Percentiles rank a stretch among this genome's conserved stretches.
These are phyloP conservation scores for Microvelia longipes DNA, from an alignment of 1,140 invertebrate genomes.

Conservation along the genomic window DNA sequence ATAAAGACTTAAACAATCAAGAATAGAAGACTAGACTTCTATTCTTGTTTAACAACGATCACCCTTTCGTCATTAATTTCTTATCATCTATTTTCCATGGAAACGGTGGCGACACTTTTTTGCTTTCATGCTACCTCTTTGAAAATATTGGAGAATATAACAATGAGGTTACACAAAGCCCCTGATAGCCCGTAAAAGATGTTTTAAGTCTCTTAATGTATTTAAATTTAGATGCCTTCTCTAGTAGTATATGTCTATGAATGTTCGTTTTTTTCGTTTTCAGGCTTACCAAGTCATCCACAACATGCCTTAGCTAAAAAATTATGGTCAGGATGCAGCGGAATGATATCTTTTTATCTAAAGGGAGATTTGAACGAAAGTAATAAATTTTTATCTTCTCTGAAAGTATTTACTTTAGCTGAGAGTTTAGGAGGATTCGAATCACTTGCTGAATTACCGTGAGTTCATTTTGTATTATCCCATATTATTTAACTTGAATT, in stretches of 20 bases:
- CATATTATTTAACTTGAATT: conserved; percentile 11
- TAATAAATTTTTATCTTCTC: conserved; percentile 52
- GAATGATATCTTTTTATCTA: conserved; percentile 82
- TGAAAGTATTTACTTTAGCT: conserved; percentile 77
- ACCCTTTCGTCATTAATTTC: no score
- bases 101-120: no score
- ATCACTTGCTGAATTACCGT: conserved; percentile 75
- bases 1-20: no score
- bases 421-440: conserved; percentile 94
- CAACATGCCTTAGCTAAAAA: conserved; percentile 67
- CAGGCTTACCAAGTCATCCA: conserved; percentile 77
- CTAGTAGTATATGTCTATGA: not conserved
- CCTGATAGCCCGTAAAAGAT: no score
- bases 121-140: no score
- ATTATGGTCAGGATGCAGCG: conserved; percentile 80
- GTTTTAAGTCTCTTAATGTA: no score
- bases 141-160: no score
- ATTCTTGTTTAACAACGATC: no score
- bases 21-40: no score
- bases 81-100: no score
- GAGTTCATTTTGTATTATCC: conserved; percentile 34
- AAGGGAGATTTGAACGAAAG: conserved; percentile 65
- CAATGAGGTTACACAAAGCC: no score
- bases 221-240: no score
- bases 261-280: conserved; percentile 16